Percentiles rank a stretch among this genome's conserved stretches.
Evolutionary conservation across 2,797 vertebrate species (phyloP).

Genomic region (Capromys pilorides): DNA sequence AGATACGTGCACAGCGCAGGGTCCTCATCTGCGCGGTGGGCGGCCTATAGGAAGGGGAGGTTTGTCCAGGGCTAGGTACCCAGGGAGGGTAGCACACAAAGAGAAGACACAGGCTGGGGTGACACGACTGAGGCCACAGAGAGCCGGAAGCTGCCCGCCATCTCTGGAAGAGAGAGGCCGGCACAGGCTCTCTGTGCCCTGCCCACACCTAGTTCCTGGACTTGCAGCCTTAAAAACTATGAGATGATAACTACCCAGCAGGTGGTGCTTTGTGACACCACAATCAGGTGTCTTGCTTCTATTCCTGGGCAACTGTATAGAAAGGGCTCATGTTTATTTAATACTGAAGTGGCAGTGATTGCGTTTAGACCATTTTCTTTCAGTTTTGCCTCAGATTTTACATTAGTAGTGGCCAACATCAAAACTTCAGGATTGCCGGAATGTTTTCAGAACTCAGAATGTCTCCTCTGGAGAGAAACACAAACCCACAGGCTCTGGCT

Average conservation of each 20-base stretch:
- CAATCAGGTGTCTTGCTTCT: neutral
- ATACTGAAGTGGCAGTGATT: neutral
- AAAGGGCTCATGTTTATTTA: neutral
- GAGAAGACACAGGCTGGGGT: neutral
- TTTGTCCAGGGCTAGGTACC: neutral
- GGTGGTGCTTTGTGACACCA: neutral
- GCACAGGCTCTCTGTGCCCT: neutral
- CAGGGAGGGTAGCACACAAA: neutral
- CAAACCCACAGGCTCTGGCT: neutral
- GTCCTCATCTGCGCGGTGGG: neutral
- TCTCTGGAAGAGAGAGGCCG: neutral
- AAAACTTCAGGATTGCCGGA: neutral
- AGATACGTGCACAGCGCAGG: neutral
- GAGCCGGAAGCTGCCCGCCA: neutral
- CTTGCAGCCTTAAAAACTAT: neutral
- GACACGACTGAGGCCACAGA: neutral
- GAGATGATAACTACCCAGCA: neutral
- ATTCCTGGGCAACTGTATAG: neutral
- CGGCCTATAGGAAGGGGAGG: neutral
- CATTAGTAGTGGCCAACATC: neutral
- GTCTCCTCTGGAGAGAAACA: neutral
- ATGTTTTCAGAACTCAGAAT: neutral
- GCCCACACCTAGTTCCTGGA: neutral
- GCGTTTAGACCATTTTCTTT: neutral
- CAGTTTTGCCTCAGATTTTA: neutral